These are phyloP conservation scores for Zelostemma sp. DNA, from an alignment of 1,140 invertebrate species.

Conservation along the genomic window DNA sequence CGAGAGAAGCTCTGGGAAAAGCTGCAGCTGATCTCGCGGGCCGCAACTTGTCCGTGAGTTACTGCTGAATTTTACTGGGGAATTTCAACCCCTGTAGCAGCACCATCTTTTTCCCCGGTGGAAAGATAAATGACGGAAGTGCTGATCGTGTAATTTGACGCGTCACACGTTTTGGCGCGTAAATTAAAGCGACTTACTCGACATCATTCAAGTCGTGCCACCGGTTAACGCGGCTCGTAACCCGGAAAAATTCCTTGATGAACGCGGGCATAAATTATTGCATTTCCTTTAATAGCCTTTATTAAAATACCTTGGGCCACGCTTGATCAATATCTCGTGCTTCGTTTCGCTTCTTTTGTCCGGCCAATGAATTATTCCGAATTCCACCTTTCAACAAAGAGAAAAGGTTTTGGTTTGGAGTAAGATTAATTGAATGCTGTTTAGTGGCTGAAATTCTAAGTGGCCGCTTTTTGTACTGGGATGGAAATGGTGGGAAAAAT, in stretches of 20 bases:
- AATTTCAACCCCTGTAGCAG: constrained; percentile 19
- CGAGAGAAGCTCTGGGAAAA: background rate
- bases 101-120: constrained; percentile 19
- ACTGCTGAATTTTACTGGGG: background rate
- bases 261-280: constrained; percentile 28
- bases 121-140: constrained; percentile 24
- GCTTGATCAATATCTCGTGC: constrained; percentile 1
- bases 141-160: constrained; percentile 35
- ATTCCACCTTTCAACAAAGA: background rate
- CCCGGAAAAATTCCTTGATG: constrained; percentile 23
- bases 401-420: background rate
- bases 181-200: constrained; percentile 38
- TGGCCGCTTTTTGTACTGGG: background rate
- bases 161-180: constrained; percentile 29
- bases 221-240: constrained; percentile 20
- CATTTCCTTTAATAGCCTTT: constrained; percentile 39
- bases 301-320: constrained; percentile 33
- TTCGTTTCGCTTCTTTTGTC: constrained; percentile 7
- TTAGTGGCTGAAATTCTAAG: background rate
- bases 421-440: constrained; percentile 1
- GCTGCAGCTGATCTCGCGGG: background rate
- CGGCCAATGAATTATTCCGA: background rate
- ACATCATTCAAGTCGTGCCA: constrained; percentile 26
- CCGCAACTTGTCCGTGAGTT: background rate
- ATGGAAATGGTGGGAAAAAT: background rate